A percentile compares a stretch with the other conserved stretches of the same genome.
Conservation (phyloP, 2,888 invertebrate genomes). For the Chirona hameri region DNA sequence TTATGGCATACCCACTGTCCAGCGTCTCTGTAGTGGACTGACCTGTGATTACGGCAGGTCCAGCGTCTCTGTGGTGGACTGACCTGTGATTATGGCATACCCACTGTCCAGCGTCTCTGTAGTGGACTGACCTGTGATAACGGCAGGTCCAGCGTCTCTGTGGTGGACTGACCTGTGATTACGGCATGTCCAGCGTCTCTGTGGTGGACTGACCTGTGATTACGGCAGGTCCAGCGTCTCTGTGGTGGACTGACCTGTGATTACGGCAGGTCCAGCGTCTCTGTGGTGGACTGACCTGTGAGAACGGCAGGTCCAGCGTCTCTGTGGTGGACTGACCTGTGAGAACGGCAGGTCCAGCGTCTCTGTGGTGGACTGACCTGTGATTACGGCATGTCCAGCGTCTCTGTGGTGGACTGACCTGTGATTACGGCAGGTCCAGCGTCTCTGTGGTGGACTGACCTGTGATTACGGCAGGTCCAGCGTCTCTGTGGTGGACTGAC, state of each 20-base stretch:
- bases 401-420: neutral
- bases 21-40: neutral
- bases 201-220: conserved; percentile 6
- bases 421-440: conserved; percentile 14
- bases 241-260: no score
- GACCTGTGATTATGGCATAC: conserved; percentile 25
- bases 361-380: conserved; percentile 27
- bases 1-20: conserved; percentile 24
- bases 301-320: conserved; percentile 26
- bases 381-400: no score
- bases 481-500: neutral
- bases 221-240: conserved; percentile 30
- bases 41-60: conserved; percentile 25
- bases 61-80: conserved; percentile 6
- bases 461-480: conserved; percentile 27
- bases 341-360: conserved; percentile 29
- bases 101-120: conserved; percentile 28
- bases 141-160: no score
- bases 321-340: conserved; percentile 10
- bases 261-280: no score
- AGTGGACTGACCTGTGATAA: no score
- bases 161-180: neutral
- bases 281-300: neutral
- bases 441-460: conserved; percentile 23
- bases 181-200: conserved; percentile 27